These are phyloP conservation scores for Thecophora atra DNA, from an alignment of 2,888 invertebrate genomes.

Conservation along the genomic window DNA sequence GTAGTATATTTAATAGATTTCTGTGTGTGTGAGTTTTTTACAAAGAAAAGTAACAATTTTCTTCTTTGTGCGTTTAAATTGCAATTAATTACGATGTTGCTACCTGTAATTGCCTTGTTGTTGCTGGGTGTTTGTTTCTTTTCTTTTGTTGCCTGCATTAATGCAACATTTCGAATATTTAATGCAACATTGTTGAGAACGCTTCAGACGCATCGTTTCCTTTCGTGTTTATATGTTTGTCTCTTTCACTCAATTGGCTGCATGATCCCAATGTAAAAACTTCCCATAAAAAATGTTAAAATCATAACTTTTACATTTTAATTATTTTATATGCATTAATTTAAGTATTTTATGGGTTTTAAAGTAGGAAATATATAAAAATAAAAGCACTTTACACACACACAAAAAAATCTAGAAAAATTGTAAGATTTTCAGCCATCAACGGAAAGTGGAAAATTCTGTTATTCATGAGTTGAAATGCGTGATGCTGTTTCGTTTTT, in stretches of 20 bases:
- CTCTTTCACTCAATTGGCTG: neutral
- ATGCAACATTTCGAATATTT: neutral
- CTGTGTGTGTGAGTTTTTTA: slow-evolving; percentile 17
- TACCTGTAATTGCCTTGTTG: neutral
- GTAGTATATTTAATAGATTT: neutral
- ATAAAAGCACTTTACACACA: slow-evolving; percentile 15
- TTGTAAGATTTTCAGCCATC: neutral
- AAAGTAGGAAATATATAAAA: neutral
- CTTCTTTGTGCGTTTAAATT: slow-evolving; percentile 18
- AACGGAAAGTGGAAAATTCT: slow-evolving; percentile 16
- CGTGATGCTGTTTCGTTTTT: no score
- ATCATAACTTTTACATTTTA: no score
- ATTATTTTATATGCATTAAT: no score
- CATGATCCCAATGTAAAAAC: neutral
- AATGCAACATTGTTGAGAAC: neutral
- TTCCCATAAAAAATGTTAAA: neutral
- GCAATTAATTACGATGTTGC: slow-evolving; percentile 20
- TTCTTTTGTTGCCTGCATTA: no score
- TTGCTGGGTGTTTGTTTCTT: no score
- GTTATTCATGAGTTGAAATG: slow-evolving; percentile 8
- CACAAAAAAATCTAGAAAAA: neutral
- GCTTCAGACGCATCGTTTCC: neutral
- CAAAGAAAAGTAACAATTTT: slow-evolving; percentile 4
- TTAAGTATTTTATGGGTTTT: no score
- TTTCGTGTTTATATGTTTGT: neutral